Percentiles rank a stretch among this genome's conserved stretches.
Conservation (phyloP, 2,113 vertebrate genomes). For the Petromus typicus region DNA sequence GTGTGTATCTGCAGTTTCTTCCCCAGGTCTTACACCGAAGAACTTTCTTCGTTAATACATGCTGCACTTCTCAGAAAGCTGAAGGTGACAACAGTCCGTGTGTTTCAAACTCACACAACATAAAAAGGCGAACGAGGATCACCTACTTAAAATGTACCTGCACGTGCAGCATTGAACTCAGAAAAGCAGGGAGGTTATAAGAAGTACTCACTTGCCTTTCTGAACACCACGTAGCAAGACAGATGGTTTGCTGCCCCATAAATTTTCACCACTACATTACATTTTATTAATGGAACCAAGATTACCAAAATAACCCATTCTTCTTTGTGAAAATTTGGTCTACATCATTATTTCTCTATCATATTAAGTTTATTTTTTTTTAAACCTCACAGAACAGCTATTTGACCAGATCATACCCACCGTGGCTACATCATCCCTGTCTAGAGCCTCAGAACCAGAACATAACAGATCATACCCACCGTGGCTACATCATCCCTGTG, state of each 20-base stretch:
- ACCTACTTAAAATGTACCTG: slow-evolving; percentile 62
- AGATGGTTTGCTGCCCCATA: slow-evolving; percentile 63
- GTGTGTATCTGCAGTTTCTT: not conserved
- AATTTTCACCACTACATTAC: slow-evolving; percentile 71
- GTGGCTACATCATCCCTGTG: too few species aligned
- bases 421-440: too few species aligned
- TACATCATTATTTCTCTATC: slow-evolving; percentile 60
- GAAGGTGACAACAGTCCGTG: slow-evolving; percentile 12
- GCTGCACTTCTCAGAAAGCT: slow-evolving; percentile 40
- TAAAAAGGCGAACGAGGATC: not conserved
- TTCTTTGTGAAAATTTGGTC: slow-evolving; percentile 59
- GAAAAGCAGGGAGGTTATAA: slow-evolving; percentile 37
- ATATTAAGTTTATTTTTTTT: slow-evolving; percentile 54
- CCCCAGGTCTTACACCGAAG: slow-evolving; percentile 49
- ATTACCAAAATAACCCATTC: slow-evolving; percentile 64
- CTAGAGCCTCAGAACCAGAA: too few species aligned
- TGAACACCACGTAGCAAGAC: slow-evolving; percentile 52
- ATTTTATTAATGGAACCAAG: slow-evolving; percentile 72
- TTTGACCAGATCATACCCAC: too few species aligned
- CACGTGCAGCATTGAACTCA: not conserved
- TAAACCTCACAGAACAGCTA: too few species aligned
- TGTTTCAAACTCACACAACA: not conserved
- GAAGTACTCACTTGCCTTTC: slow-evolving; percentile 37
- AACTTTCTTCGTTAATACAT: slow-evolving; percentile 71
- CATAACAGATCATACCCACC: too few species aligned